Evolutionary conservation across 2,888 invertebrate species (phyloP).

Genomic region (Phortica magna): DNA sequence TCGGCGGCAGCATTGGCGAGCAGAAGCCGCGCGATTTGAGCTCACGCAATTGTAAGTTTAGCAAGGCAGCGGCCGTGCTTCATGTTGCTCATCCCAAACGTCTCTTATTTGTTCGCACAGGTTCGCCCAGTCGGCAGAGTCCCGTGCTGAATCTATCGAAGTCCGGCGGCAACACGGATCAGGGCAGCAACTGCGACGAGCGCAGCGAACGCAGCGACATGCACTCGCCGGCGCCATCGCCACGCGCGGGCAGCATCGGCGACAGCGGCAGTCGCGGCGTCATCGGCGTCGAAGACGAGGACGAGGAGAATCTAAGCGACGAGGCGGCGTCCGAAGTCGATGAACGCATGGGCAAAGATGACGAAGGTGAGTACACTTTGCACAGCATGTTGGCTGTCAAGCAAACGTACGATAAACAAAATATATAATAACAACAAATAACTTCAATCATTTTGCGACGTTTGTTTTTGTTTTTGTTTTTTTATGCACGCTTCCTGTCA

Average conservation of each 20-base stretch:
- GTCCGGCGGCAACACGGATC: conserved; percentile 85
- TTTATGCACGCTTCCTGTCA: conserved; percentile 23
- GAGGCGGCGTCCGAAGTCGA: conserved; percentile 93
- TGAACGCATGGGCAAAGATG: conserved; percentile 80
- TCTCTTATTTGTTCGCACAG: conserved; percentile 64
- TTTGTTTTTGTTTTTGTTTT: background rate
- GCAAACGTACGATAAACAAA: conserved; percentile 25
- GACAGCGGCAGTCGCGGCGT: conserved; percentile 65
- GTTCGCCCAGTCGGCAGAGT: conserved; percentile 92
- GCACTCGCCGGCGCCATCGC: conserved; percentile 81
- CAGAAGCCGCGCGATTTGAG: conserved; percentile 91
- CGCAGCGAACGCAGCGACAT: conserved; percentile 82
- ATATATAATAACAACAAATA: background rate
- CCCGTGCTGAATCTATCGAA: conserved; percentile 95
- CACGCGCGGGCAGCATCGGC: conserved; percentile 75
- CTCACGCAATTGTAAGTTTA: conserved; percentile 88
- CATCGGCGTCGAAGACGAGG: conserved; percentile 77
- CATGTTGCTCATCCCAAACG: background rate
- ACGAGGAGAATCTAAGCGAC: conserved; percentile 89
- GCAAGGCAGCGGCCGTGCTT: background rate
- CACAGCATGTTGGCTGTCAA: conserved; percentile 32
- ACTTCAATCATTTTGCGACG: background rate
- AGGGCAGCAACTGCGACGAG: conserved; percentile 82
- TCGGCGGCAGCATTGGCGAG: conserved; percentile 86
- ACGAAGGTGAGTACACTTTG: conserved; percentile 79